Conservation (phyloP, 2,113 vertebrate genomes). For the Lanius collurio region DNA sequence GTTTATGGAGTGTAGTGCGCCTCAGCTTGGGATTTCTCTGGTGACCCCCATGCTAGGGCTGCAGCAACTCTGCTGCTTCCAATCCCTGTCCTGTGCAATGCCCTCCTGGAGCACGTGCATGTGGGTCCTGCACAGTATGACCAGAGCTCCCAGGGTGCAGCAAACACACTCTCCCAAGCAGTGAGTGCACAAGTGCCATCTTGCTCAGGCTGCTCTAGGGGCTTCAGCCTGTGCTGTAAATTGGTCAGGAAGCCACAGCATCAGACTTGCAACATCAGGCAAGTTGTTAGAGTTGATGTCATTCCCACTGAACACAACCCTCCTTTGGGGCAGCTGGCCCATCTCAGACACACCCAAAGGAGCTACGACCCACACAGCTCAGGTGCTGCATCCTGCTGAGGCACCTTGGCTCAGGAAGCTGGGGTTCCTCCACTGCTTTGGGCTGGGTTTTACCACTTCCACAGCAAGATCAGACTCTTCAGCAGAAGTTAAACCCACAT, state of each 20-base stretch:
- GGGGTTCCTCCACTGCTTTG: background rate
- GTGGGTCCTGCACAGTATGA: accelerated
- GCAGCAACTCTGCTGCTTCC: background rate
- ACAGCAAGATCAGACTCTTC: background rate
- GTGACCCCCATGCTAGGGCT: accelerated
- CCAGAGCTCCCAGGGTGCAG: accelerated
- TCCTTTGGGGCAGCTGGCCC: background rate
- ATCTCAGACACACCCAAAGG: accelerated
- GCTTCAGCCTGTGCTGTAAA: background rate
- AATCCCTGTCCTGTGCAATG: background rate
- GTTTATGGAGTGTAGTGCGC: background rate
- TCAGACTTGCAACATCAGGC: background rate
- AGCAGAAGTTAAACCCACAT: background rate
- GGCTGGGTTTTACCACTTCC: background rate
- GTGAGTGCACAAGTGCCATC: accelerated
- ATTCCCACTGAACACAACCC: background rate
- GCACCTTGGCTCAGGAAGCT: background rate
- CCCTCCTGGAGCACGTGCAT: accelerated
- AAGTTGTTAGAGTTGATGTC: background rate
- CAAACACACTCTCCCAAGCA: background rate
- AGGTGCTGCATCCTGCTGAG: background rate
- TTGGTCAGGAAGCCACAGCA: background rate
- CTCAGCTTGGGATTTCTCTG: background rate
- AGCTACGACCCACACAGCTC: accelerated
- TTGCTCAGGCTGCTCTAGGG: background rate